A percentile compares a stretch with the other conserved stretches of the same genome.
These are phyloP conservation scores for Geotrypetes seraphini DNA, from an alignment of 2,797 vertebrate genomes.

Conservation along the genomic window DNA sequence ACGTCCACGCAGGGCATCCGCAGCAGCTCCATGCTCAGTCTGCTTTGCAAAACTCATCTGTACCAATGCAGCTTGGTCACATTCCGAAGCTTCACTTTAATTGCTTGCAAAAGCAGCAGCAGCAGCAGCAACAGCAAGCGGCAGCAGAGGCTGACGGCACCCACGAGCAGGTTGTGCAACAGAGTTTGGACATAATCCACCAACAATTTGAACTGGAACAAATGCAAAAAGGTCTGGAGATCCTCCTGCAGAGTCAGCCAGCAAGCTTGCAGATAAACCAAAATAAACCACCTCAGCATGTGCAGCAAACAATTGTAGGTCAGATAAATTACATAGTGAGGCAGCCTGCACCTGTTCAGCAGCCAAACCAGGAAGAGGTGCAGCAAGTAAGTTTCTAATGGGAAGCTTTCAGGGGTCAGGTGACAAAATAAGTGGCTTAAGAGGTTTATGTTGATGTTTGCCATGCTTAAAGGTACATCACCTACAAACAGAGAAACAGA, in stretches of 20 bases:
- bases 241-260: conserved; percentile 59
- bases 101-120: conserved; percentile 25
- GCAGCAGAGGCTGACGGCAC: conserved; percentile 25
- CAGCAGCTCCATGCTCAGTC: conserved; percentile 36
- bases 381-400: conserved; percentile 34
- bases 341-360: conserved; percentile 44
- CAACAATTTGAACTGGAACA: conserved; percentile 63
- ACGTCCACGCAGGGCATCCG: no score
- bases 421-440: no score
- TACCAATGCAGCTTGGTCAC: conserved; percentile 49
- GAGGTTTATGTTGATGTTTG: no score
- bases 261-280: conserved; percentile 54
- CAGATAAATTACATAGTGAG: conserved; percentile 62
- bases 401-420: no score
- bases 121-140: conserved; percentile 24
- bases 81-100: conserved; percentile 44
- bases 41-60: conserved; percentile 34
- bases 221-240: conserved; percentile 62
- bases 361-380: conserved; percentile 45
- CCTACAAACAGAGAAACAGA: no score
- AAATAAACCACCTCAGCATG: conserved; percentile 52
- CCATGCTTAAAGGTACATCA: no score
- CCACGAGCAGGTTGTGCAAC: conserved; percentile 48
- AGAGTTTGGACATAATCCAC: conserved; percentile 58
- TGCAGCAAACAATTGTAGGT: conserved; percentile 51